Evolutionary conservation across 2,888 invertebrate species (phyloP), one percentile per base, ranked within the genome.

Genomic region (Caenorhabditis parvicauda): DNA sequence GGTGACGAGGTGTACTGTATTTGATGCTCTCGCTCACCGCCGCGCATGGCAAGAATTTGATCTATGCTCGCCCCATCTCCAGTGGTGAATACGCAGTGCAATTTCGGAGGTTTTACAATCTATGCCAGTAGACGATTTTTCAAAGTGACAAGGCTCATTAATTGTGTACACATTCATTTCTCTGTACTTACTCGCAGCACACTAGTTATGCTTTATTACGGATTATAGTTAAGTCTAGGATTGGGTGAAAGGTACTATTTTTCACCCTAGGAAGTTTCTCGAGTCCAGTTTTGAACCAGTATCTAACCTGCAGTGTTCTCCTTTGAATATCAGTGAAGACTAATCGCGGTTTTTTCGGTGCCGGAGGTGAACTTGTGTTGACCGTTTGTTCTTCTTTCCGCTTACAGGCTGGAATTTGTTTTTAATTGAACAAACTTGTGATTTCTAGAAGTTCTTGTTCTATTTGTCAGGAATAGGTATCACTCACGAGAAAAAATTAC

Each of bases 271-370:
- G 35, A 32, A 12, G 9, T 32, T 32, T 32, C n/a, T 12, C 9
- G n/a, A 32, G n/a, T 32, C 35, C 9, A 32, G 35, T n/a, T 12
- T 5, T 9, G 7, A 39, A 39, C 39, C 17, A 5, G 21, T 12
- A 25, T 22, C 21, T 25, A 39, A 62, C 62, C 54, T 81, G 95
- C 84, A 99, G 89, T 83, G 98, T 98, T 87, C 96, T 90, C 84
- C 98, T 89, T 87, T 98, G 98, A 82, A 98, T 91, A 87, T 98
- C 98, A 82, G 98, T 98, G 88, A 99, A 98, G 85, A 98, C 98
- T 86, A 99, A 89, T 83, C 98, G 91, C 76, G 98, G 96, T 85
- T 96, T 98, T 88, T 98, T 98, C 4, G 72, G 72, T 7, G 57
- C 59, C 24, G 46, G 49, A 17, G 65, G 46, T 21, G 45, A 52